A percentile compares a stretch with the other conserved stretches of the same genome.
Evolutionary conservation across 1,140 invertebrate genomes (phyloP).

Genomic region (Alviniconcha marisindica): DNA sequence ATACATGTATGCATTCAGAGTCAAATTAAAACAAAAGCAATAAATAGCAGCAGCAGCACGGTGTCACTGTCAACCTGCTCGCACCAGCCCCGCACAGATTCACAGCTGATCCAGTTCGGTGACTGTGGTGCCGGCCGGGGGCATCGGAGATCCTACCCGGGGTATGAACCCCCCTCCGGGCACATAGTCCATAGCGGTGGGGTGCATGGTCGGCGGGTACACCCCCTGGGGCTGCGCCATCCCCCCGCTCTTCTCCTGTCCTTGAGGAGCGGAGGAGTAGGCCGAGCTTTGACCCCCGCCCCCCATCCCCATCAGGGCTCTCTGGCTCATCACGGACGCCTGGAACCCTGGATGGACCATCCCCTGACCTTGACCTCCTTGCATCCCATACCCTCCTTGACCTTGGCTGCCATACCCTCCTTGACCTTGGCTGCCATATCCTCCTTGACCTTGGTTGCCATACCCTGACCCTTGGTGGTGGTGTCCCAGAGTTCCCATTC

Average conservation of each 20-base stretch:
- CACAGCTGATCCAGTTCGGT: constrained; percentile 22
- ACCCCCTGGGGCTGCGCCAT: neutral
- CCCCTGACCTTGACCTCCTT: neutral
- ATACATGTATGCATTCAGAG: too few relatives aligned
- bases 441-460: neutral
- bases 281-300: too few relatives aligned
- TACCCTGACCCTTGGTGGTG: neutral
- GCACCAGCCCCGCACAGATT: too few relatives aligned
- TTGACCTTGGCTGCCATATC: neutral
- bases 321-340: neutral
- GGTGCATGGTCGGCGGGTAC: constrained; percentile 5
- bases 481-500: neutral
- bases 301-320: neutral
- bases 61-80: too few relatives aligned
- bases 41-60: too few relatives aligned
- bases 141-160: constrained; percentile 25
- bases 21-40: too few relatives aligned
- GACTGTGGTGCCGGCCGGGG: neutral
- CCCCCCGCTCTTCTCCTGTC: neutral
- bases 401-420: neutral
- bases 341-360: neutral
- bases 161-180: constrained; percentile 18
- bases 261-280: neutral
- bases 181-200: constrained; percentile 10
- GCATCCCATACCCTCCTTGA: neutral